phyloP scores from a whole-genome alignment of 2,888 invertebrate species.

The Acanthoscelides obtectus region DNA sequence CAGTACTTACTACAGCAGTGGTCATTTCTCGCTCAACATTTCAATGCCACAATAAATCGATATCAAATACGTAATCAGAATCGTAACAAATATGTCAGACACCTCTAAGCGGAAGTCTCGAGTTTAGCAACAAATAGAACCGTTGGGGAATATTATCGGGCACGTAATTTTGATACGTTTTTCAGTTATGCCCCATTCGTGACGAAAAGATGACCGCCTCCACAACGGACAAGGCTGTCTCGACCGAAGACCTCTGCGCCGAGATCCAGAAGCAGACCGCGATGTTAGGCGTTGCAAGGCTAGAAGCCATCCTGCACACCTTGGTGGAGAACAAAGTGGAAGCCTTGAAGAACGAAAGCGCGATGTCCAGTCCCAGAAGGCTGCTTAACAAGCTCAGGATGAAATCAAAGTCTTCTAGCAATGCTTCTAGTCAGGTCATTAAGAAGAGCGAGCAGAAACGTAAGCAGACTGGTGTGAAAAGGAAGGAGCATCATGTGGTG shows the following conservation, averaged over 20 bases:
- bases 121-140: too few relatives aligned
- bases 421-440: too few relatives aligned
- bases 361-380: conserved; percentile 45
- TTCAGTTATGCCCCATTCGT: background rate
- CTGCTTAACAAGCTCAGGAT: conserved; percentile 38
- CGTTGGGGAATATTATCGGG: too few relatives aligned
- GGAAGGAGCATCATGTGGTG: conserved; percentile 5
- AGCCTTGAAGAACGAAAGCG: conserved; percentile 51
- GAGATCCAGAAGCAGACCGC: conserved; percentile 33
- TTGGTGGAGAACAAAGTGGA: conserved; percentile 68
- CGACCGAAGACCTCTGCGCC: conserved; percentile 56
- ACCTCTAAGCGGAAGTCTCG: too few relatives aligned
- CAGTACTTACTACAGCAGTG: too few relatives aligned
- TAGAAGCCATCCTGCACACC: conserved; percentile 66
- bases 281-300: conserved; percentile 55
- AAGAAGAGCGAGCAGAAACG: conserved; percentile 19
- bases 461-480: conserved; percentile 3
- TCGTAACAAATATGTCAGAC: too few relatives aligned
- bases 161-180: too few relatives aligned
- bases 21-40: too few relatives aligned
- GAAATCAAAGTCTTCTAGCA: conserved; percentile 8
- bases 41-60: too few relatives aligned
- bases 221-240: conserved; percentile 65
- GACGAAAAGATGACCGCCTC: conserved; percentile 2
- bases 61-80: too few relatives aligned